Evolutionary conservation across 2,888 invertebrate species (phyloP).

Genomic region (Lucinisca nassula): DNA sequence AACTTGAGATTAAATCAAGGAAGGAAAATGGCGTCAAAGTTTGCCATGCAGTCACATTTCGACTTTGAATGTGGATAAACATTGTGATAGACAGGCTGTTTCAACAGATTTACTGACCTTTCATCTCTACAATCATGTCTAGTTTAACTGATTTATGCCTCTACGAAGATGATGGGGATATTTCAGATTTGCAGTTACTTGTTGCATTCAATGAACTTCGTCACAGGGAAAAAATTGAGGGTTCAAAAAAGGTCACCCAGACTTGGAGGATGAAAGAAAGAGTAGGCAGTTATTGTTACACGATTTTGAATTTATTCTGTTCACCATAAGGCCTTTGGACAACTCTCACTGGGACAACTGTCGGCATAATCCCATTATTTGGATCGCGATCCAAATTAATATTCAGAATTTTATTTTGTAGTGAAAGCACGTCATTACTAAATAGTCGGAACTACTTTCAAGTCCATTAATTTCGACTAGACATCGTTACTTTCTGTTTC

Average conservation of each 20-base stretch:
- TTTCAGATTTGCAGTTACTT: slow-evolving; percentile 88
- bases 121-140: slow-evolving; percentile 13
- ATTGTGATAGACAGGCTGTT: not conserved
- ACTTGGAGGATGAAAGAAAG: slow-evolving; percentile 95
- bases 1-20: slow-evolving; percentile 1
- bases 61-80: slow-evolving; percentile 3
- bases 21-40: slow-evolving; percentile 7
- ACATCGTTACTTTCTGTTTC: too few relatives aligned
- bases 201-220: slow-evolving; percentile 93
- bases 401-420: too few relatives aligned
- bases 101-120: not conserved
- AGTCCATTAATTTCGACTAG: too few relatives aligned
- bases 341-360: too few relatives aligned
- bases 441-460: too few relatives aligned
- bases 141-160: slow-evolving; percentile 36
- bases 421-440: too few relatives aligned
- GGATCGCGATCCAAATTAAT: too few relatives aligned
- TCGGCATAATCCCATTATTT: too few relatives aligned
- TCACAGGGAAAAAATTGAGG: slow-evolving; percentile 93
- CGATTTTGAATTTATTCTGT: too few relatives aligned
- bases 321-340: too few relatives aligned
- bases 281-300: slow-evolving; percentile 79
- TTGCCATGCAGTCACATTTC: not conserved
- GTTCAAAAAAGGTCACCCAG: slow-evolving; percentile 91
- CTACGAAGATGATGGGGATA: slow-evolving; percentile 78